These are phyloP conservation scores for Echinops telfairi DNA, from an alignment of 2,113 vertebrate genomes.

Conservation along the genomic window DNA sequence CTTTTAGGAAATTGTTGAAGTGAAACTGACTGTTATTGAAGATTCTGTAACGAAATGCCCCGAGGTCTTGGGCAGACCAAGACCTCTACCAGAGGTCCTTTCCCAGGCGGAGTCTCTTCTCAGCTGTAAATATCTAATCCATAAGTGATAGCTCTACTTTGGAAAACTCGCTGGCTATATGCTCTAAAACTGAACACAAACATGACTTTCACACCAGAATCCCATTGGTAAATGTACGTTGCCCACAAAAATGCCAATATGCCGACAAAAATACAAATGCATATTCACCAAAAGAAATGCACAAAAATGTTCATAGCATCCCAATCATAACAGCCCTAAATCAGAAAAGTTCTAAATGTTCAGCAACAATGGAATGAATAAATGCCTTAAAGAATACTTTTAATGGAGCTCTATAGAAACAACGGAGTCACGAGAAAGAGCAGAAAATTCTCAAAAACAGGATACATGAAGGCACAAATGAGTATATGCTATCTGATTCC, in stretches of 20 bases:
- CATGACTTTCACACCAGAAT: neutral
- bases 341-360: neutral
- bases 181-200: neutral
- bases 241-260: slow-evolving; percentile 11
- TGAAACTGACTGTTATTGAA: neutral
- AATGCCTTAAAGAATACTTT: neutral
- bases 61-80: neutral
- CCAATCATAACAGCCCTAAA: neutral
- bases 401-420: neutral
- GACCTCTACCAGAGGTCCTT: neutral
- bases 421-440: neutral
- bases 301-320: neutral
- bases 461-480: neutral
- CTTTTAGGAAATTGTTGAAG: neutral
- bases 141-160: neutral
- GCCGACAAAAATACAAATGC: neutral
- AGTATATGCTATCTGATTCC: neutral
- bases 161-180: neutral
- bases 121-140: neutral
- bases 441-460: neutral
- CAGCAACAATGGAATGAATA: neutral
- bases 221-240: neutral
- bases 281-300: neutral
- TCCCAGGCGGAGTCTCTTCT: neutral
- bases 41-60: neutral